These are phyloP conservation scores for Lacanobia oleracea DNA, from an alignment of 2,888 invertebrate genomes.

Conservation along the genomic window DNA sequence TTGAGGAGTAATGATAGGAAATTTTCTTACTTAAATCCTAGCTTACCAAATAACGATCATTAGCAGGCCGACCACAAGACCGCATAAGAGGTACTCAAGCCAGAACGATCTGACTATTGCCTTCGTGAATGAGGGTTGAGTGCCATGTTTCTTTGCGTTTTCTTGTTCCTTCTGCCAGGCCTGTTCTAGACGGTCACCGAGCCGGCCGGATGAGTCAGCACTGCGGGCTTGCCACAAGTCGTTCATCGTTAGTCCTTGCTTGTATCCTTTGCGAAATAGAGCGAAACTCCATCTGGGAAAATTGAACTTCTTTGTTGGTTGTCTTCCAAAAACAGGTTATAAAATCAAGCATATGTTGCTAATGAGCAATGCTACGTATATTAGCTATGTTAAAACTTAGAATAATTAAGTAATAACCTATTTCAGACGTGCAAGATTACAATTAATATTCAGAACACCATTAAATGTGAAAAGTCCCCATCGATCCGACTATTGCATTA, in stretches of 20 bases:
- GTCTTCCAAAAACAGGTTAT: neutral
- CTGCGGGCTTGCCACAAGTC: conserved; percentile 90
- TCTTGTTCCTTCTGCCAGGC: conserved; percentile 89
- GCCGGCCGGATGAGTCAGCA: conserved; percentile 88
- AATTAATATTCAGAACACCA: too few species aligned
- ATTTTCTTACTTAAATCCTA: neutral
- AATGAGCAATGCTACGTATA: neutral
- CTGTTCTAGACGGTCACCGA: conserved; percentile 91
- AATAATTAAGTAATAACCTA: too few species aligned
- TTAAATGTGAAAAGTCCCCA: too few species aligned
- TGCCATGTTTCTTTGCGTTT: conserved; percentile 76
- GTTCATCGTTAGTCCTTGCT: conserved; percentile 89
- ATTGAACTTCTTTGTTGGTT: neutral
- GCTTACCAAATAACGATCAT: conserved; percentile 54
- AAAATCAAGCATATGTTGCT: too few species aligned
- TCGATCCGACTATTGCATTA: neutral
- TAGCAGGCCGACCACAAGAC: conserved; percentile 77
- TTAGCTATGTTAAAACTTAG: neutral
- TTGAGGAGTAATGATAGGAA: neutral
- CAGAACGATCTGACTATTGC: conserved; percentile 90
- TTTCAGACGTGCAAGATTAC: too few species aligned
- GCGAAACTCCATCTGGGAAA: conserved; percentile 75
- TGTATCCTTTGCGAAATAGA: conserved; percentile 89
- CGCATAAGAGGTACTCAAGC: conserved; percentile 86
- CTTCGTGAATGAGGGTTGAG: conserved; percentile 86